These are phyloP conservation scores for Cyanoramphus novaezelandiae DNA, from an alignment of 2,113 vertebrate genomes.

Conservation along the genomic window DNA sequence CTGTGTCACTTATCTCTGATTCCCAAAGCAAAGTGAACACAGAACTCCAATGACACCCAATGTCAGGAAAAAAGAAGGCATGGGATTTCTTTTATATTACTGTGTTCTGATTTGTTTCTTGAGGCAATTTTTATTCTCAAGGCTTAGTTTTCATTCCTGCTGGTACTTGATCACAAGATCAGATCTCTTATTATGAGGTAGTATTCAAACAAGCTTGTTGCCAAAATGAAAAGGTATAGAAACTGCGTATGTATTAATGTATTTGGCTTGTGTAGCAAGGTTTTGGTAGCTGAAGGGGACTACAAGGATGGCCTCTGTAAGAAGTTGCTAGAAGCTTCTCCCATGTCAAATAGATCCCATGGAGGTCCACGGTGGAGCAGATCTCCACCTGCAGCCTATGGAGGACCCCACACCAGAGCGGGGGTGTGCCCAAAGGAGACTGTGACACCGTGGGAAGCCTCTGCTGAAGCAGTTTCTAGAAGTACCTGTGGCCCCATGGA, in stretches of 20 bases:
- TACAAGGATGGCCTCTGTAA: not conserved
- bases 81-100: not conserved
- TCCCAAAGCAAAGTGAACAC: not conserved
- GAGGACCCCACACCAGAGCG: not conserved
- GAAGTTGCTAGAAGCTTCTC: not conserved
- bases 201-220: not conserved
- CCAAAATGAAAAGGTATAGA: not conserved
- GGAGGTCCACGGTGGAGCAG: rapidly evolving
- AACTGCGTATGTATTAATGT: not conserved
- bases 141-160: not conserved
- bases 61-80: not conserved
- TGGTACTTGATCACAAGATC: not conserved
- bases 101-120: not conserved
- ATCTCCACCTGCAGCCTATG: not conserved
- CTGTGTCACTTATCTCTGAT: constrained; percentile 17
- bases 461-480: not conserved
- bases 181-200: not conserved
- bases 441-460: not conserved
- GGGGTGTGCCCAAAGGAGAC: not conserved
- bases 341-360: not conserved
- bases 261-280: not conserved
- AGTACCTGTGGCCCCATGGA: not conserved
- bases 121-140: not conserved
- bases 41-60: not conserved
- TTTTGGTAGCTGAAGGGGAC: not conserved